Evolutionary conservation across 92 coral and sea anemone species (phyloP), one percentile per base, ranked within the genome.

Genomic region (Metridium senile): DNA sequence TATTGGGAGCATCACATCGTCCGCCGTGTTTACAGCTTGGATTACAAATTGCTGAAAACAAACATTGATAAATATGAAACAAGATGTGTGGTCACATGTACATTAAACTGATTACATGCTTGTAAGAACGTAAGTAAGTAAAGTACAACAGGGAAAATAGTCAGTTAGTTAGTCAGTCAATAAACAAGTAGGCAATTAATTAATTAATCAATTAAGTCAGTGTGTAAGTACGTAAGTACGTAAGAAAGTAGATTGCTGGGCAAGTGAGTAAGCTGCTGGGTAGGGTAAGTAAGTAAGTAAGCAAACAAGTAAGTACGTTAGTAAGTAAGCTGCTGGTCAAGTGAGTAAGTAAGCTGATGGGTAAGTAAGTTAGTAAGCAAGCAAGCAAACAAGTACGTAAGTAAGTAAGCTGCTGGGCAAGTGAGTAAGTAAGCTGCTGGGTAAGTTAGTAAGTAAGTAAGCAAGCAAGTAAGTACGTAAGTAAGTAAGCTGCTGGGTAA

Each of bases 1-100:
- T 68, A 45, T 84, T 84, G 0, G 98, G 98, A 13, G 20, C 47
- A 2, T 3, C 25, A 76, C 98, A 94, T 1, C 20, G 46, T 9
- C 94, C 98, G 0, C 43, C 35, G 33, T 57, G 77, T 34, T 84
- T 45, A 63, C 98, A 94, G 19, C 94, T 91, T 31, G 82, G 34
- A 29, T 77, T 88, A 47, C 98, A 94, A 59, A 91, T 66, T 25
- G 97, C 94, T 89, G 71, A 31, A 73, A 76, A 21, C 6, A 47
- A 35, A 0, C 45, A 26, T 32, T 32, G 35, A 32, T 25, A 27
- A 75, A 66, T 1, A 65, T 4, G 10, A 31, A 21, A 54, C 25
- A 54, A 19, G n/a, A 9, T 6, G 3, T 54, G 59, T 19, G 23
- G 59, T 19, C 17, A 16, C n/a, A 21, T 6, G 23, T 3, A 54